phyloP scores from a whole-genome alignment of 1,140 invertebrate species.

The Alviniconcha marisindica region DNA sequence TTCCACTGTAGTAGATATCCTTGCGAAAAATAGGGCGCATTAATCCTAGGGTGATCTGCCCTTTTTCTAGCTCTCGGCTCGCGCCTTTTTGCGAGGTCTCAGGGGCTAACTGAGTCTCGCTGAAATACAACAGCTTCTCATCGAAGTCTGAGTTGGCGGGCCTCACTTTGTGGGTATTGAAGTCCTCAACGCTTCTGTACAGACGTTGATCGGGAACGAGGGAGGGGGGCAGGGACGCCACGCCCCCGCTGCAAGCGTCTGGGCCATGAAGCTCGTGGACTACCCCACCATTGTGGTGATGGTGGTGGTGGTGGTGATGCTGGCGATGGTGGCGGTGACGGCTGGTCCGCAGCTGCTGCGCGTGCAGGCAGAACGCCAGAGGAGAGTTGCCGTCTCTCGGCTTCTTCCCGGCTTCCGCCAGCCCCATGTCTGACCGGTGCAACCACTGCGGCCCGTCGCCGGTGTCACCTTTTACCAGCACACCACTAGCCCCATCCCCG shows the following conservation, averaged over 20 bases:
- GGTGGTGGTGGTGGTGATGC: neutral
- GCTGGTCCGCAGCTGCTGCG: neutral
- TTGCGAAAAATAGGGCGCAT: conserved; percentile 89
- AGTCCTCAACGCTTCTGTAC: conserved; percentile 11
- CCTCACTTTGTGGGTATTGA: neutral
- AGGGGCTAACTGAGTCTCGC: conserved; percentile 12
- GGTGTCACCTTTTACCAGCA: neutral
- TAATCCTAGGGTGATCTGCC: conserved; percentile 19
- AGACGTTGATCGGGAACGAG: neutral
- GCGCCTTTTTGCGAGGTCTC: neutral
- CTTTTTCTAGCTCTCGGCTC: too few species aligned
- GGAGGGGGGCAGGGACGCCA: neutral
- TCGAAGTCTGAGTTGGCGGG: neutral
- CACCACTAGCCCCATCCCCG: neutral
- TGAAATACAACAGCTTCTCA: conserved; percentile 17
- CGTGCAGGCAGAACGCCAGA: neutral
- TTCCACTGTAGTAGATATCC: conserved; percentile 98
- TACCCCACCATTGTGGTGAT: neutral
- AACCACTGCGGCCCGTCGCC: neutral
- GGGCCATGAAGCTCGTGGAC: neutral
- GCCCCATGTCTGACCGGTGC: neutral
- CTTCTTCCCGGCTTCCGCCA: neutral
- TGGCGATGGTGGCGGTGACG: conserved; percentile 15
- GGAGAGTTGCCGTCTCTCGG: neutral
- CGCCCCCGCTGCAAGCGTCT: neutral